Percentiles rank a stretch among this genome's conserved stretches.
Conservation (phyloP, 2,888 invertebrate species). For the Hemithea aestivaria region DNA sequence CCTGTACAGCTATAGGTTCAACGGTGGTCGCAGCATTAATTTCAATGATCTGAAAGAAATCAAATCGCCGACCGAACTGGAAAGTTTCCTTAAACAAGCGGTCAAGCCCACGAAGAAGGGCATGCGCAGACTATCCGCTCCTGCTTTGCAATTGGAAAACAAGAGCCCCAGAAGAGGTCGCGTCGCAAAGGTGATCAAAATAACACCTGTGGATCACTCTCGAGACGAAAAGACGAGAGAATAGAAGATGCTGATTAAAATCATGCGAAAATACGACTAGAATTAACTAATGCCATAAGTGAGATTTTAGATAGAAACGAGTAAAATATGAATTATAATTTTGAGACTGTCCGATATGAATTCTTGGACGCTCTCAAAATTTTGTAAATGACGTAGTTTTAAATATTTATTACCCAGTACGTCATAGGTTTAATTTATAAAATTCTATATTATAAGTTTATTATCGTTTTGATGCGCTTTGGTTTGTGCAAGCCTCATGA, state of each 20-base stretch:
- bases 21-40: constrained; percentile 55
- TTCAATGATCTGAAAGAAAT: constrained; percentile 65
- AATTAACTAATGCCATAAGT: constrained; percentile 21
- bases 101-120: constrained; percentile 60
- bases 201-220: too few species aligned
- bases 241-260: constrained; percentile 10
- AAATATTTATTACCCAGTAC: constrained; percentile 26
- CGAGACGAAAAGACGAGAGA: constrained; percentile 29
- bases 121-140: constrained; percentile 52
- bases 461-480: constrained; percentile 16
- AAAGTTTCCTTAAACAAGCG: constrained; percentile 59
- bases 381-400: constrained; percentile 37
- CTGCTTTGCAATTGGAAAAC: background rate
- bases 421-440: constrained; percentile 29
- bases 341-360: constrained; percentile 68
- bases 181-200: background rate
- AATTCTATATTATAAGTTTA: constrained; percentile 27
- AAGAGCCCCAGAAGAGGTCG: constrained; percentile 13
- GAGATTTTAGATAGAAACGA: constrained; percentile 21
- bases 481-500: constrained; percentile 9
- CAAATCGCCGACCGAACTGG: constrained; percentile 55
- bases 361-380: constrained; percentile 74
- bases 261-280: constrained; percentile 20
- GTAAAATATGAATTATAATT: constrained; percentile 32
- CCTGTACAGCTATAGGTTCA: constrained; percentile 53